These are phyloP conservation scores for Remorina albescens DNA, from an alignment of 2,797 vertebrate species.

Conservation along the genomic window DNA sequence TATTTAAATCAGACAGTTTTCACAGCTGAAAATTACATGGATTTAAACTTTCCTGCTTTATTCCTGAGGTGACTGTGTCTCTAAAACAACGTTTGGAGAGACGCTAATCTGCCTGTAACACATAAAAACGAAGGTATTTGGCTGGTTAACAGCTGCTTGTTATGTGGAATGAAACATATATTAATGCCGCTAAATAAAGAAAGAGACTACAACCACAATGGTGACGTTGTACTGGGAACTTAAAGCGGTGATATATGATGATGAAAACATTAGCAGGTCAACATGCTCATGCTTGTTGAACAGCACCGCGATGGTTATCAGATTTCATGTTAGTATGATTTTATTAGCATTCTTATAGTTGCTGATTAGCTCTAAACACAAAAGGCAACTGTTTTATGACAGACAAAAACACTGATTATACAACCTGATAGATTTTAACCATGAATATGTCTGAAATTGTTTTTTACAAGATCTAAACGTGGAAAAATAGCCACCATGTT, in stretches of 20 bases:
- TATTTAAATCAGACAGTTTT: conserved; percentile 43
- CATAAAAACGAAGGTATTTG: conserved; percentile 20
- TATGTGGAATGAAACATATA: not conserved
- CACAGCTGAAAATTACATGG: conserved; percentile 47
- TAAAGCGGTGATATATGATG: too few species aligned
- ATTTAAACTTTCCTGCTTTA: conserved; percentile 48
- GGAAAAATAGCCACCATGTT: too few species aligned
- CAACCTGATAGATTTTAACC: too few species aligned
- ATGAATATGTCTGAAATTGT: too few species aligned
- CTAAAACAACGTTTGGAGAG: conserved; percentile 45
- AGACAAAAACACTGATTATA: not conserved
- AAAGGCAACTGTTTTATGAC: not conserved
- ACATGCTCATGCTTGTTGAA: not conserved
- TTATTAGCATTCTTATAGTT: not conserved
- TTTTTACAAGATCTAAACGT: not conserved
- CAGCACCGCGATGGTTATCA: not conserved
- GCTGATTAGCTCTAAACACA: not conserved
- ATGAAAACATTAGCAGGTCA: too few species aligned
- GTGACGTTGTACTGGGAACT: not conserved
- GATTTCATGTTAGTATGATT: not conserved
- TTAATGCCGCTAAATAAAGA: conserved; percentile 13
- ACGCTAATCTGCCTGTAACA: conserved; percentile 38
- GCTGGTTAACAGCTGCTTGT: conserved; percentile 34
- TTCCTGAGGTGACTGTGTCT: conserved; percentile 24
- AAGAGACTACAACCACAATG: too few species aligned